Evolutionary conservation across 1,140 invertebrate species (phyloP).

Genomic region (Acromyrmex echinatior): DNA sequence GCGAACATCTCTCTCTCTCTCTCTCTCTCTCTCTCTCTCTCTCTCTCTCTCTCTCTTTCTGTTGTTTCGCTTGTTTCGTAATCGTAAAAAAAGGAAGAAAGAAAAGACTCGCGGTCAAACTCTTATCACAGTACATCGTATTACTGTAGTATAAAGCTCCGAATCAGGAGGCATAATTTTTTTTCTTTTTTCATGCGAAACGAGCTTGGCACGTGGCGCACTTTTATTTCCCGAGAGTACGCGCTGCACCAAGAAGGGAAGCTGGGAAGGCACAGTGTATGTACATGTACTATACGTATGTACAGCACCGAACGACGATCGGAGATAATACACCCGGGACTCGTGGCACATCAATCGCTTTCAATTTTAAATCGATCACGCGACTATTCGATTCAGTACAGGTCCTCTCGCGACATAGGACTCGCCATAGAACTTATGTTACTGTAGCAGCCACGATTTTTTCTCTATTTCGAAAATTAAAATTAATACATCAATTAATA

Average conservation of each 20-base stretch:
- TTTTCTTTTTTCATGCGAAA: slow-evolving; percentile 66
- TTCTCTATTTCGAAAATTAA: not conserved
- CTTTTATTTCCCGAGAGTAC: slow-evolving; percentile 56
- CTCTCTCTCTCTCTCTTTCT: slow-evolving; percentile 20
- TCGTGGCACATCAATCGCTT: slow-evolving; percentile 59
- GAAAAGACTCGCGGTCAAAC: slow-evolving; percentile 72
- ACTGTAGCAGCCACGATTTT: not conserved
- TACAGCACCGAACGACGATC: slow-evolving; percentile 72
- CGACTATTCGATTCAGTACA: not conserved
- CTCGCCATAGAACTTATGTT: slow-evolving; percentile 16
- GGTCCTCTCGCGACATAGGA: not conserved
- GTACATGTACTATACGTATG: slow-evolving; percentile 74
- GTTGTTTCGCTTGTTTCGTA: slow-evolving; percentile 40
- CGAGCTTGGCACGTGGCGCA: slow-evolving; percentile 63
- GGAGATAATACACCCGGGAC: slow-evolving; percentile 55
- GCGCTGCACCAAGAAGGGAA: slow-evolving; percentile 77
- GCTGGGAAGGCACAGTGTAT: slow-evolving; percentile 81
- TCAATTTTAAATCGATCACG: slow-evolving; percentile 17
- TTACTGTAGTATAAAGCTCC: slow-evolving; percentile 79
- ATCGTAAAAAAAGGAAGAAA: slow-evolving; percentile 56
- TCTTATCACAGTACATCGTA: slow-evolving; percentile 78
- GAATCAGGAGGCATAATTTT: slow-evolving; percentile 39
- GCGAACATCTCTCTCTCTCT: slow-evolving; percentile 5
- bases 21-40: too few relatives aligned
- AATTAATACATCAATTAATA: slow-evolving; percentile 7